Evolutionary conservation across 2,113 vertebrate genomes (phyloP).

Genomic region (Plestiodon gilberti): DNA sequence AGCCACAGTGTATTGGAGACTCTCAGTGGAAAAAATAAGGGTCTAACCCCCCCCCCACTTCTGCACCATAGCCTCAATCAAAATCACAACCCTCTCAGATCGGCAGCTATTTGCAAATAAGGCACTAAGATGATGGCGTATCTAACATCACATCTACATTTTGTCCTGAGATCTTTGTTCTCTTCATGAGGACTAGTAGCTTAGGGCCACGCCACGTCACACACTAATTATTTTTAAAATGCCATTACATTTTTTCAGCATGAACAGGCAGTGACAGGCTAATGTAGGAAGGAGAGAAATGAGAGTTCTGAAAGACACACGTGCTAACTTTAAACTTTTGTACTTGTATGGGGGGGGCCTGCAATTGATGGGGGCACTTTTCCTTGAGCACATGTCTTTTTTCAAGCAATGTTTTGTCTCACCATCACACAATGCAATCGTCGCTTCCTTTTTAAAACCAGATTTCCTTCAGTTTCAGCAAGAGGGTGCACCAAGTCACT

Average conservation of each 20-base stretch:
- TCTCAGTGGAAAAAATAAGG: no score
- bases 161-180: background rate
- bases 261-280: background rate
- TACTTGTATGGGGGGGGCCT: background rate
- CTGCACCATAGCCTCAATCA: no score
- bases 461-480: background rate
- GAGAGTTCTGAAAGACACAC: background rate
- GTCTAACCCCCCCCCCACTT: no score
- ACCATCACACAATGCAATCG: no score
- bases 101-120: no score
- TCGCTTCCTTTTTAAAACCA: background rate
- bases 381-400: no score
- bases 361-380: background rate
- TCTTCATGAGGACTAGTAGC: background rate
- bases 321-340: background rate
- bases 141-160: background rate
- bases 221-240: no score
- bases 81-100: no score
- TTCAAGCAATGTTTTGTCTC: background rate
- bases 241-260: background rate
- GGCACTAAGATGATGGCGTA: background rate
- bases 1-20: no score
- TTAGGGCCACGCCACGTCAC: no score
- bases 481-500: background rate
- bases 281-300: background rate